Percentiles rank a stretch among this genome's conserved stretches.
These are phyloP conservation scores for Cryptoblepharus egeriae DNA, from an alignment of 2,797 vertebrate species.

Conservation along the genomic window DNA sequence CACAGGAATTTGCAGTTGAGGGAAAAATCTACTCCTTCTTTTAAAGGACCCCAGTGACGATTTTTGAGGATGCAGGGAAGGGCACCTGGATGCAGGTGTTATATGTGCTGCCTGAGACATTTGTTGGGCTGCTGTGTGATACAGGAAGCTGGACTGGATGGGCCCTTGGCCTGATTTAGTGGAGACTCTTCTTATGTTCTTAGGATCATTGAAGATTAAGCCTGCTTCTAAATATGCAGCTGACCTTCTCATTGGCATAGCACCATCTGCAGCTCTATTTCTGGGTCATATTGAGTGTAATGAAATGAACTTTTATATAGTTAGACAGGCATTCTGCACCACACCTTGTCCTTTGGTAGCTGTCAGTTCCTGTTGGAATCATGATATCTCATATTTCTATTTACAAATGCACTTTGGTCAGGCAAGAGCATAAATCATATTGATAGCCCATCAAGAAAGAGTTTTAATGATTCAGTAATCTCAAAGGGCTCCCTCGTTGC, in stretches of 20 bases:
- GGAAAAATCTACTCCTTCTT: no score
- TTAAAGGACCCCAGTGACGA: not conserved
- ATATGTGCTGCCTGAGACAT: no score
- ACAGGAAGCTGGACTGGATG: no score
- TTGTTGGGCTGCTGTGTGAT: no score
- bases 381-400: not conserved
- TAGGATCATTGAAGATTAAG: not conserved
- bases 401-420: not conserved
- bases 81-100: no score
- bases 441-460: slow-evolving; percentile 3
- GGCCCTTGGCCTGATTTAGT: no score
- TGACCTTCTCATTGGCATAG: not conserved
- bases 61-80: no score
- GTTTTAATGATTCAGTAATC: not conserved
- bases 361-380: not conserved
- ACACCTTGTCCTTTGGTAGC: not conserved
- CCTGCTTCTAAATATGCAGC: not conserved
- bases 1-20: no score
- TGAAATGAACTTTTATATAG: not conserved
- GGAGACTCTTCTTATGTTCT: no score
- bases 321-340: not conserved
- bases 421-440: not conserved
- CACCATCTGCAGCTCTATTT: not conserved
- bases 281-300: not conserved
- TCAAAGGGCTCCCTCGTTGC: not conserved